phyloP scores from a whole-genome alignment of 30 jellyfish, hydroid and myxozoan genomes.

The Aurelia sp. region DNA sequence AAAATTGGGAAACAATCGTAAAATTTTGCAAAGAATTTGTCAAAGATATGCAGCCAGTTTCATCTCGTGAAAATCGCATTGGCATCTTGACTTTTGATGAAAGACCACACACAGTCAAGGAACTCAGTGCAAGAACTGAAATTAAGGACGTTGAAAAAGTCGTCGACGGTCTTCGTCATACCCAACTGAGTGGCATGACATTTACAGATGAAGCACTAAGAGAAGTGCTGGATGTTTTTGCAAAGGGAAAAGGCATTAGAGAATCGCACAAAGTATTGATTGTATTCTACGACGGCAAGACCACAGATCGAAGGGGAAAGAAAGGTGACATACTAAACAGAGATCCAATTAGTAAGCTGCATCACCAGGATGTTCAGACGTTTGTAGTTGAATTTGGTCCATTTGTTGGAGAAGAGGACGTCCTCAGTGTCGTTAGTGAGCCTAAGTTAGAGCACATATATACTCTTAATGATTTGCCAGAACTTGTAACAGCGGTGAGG shows the following conservation, averaged over 20 bases:
- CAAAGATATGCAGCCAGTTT: constrained; percentile 43
- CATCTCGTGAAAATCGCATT: constrained; percentile 57
- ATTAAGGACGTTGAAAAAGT: constrained; percentile 13
- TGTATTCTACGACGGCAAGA: constrained; percentile 60
- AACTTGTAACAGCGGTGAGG: constrained; percentile 38
- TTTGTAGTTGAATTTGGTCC: constrained; percentile 71
- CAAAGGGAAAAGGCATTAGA: constrained; percentile 40
- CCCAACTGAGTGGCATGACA: constrained; percentile 53
- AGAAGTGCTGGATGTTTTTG: constrained; percentile 37
- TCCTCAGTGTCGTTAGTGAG: constrained; percentile 58
- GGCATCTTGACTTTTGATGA: constrained; percentile 59
- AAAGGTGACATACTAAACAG: constrained; percentile 43
- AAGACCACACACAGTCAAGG: constrained; percentile 51
- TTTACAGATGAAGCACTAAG: constrained; percentile 66
- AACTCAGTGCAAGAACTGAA: constrained; percentile 18
- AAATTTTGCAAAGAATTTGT: constrained; percentile 52
- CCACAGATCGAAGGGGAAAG: constrained; percentile 67
- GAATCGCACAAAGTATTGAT: constrained; percentile 60
- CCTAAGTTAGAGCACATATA: constrained; percentile 69
- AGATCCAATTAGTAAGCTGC: constrained; percentile 29
- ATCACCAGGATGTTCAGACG: constrained; percentile 38
- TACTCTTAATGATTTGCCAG: constrained; percentile 69
- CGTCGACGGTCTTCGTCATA: constrained; percentile 25
- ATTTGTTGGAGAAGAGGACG: constrained; percentile 63
- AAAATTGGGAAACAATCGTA: constrained; percentile 46